Evolutionary conservation across 2,113 vertebrate genomes (phyloP), one percentile per base, ranked within the genome.

Genomic region (Sterna hirundo): DNA sequence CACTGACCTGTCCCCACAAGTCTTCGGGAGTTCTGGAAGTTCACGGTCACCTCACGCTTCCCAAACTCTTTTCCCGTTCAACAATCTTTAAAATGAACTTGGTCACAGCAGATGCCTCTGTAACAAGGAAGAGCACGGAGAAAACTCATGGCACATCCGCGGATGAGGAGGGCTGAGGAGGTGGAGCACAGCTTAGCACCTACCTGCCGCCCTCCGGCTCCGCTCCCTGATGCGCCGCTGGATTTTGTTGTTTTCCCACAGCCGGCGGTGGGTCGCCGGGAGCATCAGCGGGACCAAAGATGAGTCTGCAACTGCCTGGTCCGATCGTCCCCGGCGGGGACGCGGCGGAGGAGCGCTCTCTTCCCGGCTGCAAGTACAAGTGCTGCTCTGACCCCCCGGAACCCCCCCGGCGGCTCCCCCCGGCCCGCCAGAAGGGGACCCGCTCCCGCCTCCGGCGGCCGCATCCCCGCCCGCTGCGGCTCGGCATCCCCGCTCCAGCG

Each of bases 81-180:
- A 4, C 3, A 9, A 3, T 1, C 46, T 38, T 13, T 5, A 12
- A 20, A 8, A 0, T 0, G 20, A 14, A 5, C 46, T 57, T 0
- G 25, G 3, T 7, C 29, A 0, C 47, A 0, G 47, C 57, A 21
- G 74, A 0, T 0, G 36, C 4, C 11, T 15, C 94, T 83, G 91
- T 4, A 3, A 9, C 57, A 5, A 47, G 0, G 57, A 25, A 5
- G 10, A 54, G 21, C 0, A 12, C 0, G 34, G 76, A 19, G 15
- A 60, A 64, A 23, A 0, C 13, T 68, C 60, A 2, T 1, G 11
- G 23, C 46, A 4, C 91, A 52, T n/a, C 57, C 76, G 0, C 1
- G 29, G n/a, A 0, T 2, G 3, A 2, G 1, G 3, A 2, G 2
- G 34, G 61, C 60, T 8, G 8, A 0, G 5, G 4, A 10, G 65